Base-by-base conservation (phyloP, 2,888 invertebrate genomes). In the Nemotelus pantherinus region DNA sequence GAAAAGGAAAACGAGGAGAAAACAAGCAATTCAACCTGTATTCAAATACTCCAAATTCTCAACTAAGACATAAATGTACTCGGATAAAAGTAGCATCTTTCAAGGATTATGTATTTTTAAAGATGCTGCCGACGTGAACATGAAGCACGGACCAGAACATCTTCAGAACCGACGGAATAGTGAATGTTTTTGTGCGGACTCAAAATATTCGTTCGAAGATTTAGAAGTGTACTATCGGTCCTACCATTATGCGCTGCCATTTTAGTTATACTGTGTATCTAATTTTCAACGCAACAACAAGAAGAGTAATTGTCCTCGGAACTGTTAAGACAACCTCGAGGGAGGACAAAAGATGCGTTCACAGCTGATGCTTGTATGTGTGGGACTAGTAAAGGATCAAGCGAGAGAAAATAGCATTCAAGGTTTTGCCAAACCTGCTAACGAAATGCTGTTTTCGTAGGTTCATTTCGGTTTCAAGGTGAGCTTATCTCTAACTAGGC, bases 221-320 rank as follows among this genome's bases (percentile, higher is more conserved):
- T 5, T 7, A 25, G 25, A 25, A 43, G 50, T 39, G 25, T 48
- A 50, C 41, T 68, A 68, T 68, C 67, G 50, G 2, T 39, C 48
- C 39, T 39, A 43, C 41, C 41, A 68, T 44, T 25, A 25, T 25
- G 25, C 44, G 67, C 25, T 68, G 50, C 50, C 39, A 39, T 68
- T 48, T 68, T 50, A 39, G 39, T 25, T 48, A 6, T 48, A 39
- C 50, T 68, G 7, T 50, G 50, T 48, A 57, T 72, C 58, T 72
- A 58, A 72, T 60, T 71, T 72, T 58, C 60, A 58, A 47, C 47
- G 47, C 58, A 72, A 39, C 57, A 71, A 43, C 60, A 39, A 6
- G 48, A 68, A 68, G 45, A 65, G 47, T 72, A 53, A 72, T 72
- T 60, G 60, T 47, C 60, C 60, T 72, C 60, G 45, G 60, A 47